Conservation (phyloP, 2,888 invertebrate species). For the Corythucha ciliata region DNA sequence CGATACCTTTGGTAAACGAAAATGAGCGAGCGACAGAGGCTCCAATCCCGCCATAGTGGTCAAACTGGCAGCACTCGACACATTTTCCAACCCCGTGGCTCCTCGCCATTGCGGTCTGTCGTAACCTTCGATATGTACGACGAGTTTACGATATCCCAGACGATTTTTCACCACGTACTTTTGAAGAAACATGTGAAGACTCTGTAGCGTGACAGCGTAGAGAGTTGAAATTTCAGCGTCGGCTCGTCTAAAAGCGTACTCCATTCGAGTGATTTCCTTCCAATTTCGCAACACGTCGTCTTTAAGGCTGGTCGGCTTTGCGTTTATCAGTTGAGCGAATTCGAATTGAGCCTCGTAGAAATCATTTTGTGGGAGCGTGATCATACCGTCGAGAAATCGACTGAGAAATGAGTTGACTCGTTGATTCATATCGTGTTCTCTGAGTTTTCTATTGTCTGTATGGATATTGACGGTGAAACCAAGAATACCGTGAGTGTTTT, state of each 20-base stretch:
- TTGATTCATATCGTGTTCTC: conserved; percentile 56
- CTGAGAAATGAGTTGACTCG: conserved; percentile 64
- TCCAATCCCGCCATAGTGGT: too few species aligned
- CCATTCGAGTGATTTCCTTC: conserved; percentile 61
- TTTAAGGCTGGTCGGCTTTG: conserved; percentile 63
- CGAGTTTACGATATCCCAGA: too few species aligned
- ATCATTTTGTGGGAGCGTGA: conserved; percentile 50
- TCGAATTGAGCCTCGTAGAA: conserved; percentile 49
- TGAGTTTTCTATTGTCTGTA: conserved; percentile 63
- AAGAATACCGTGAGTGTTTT: conserved; percentile 63
- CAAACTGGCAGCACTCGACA: too few species aligned
- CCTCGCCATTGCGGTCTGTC: too few species aligned
- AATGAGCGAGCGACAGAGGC: too few species aligned
- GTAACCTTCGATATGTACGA: too few species aligned
- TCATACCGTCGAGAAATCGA: conserved; percentile 51
- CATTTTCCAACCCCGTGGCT: too few species aligned
- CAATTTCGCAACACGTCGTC: conserved; percentile 71
- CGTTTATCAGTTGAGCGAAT: conserved; percentile 61
- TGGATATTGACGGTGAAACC: conserved; percentile 71
- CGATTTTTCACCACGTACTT: too few species aligned
- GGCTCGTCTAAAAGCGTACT: conserved; percentile 68
- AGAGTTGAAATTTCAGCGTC: conserved; percentile 52
- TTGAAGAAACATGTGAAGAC: too few species aligned
- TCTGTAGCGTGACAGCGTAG: not conserved
- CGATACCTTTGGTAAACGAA: too few species aligned